Percentiles rank a stretch among this genome's conserved stretches.
These are phyloP conservation scores for Botrylloides violaceus DNA, from an alignment of 23 tunicate species.

Conservation along the genomic window DNA sequence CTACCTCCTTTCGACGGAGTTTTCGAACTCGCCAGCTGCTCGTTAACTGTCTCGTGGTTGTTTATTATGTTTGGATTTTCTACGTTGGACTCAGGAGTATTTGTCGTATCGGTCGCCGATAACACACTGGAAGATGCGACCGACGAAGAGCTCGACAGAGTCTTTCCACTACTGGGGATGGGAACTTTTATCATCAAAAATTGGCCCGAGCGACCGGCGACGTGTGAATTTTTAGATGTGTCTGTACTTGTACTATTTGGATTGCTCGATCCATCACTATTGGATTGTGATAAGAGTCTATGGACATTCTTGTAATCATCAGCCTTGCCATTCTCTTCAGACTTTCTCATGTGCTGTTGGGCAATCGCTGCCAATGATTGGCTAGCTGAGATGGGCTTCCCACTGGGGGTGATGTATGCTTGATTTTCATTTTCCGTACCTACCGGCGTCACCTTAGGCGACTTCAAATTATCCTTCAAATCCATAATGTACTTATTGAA, in stretches of 20 bases:
- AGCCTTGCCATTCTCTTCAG: not conserved
- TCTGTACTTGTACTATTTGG: not conserved
- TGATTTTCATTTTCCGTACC: not conserved
- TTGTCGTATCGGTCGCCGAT: not conserved
- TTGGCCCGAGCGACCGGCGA: slow-evolving; percentile 12
- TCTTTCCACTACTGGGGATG: not conserved
- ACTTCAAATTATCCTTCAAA: slow-evolving; percentile 39
- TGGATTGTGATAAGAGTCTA: too few species aligned
- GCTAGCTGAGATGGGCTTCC: not conserved
- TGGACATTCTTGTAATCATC: not conserved
- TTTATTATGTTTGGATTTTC: not conserved
- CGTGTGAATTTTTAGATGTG: not conserved
- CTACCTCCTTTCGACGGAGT: not conserved
- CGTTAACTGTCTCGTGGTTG: not conserved
- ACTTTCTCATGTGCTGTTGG: not conserved
- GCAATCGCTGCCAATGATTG: not conserved
- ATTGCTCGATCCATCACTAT: not conserved
- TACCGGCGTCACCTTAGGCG: not conserved
- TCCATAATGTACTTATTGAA: slow-evolving; percentile 57
- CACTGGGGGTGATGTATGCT: not conserved
- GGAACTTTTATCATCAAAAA: slow-evolving; percentile 5
- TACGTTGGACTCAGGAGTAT: not conserved
- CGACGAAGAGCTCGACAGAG: not conserved
- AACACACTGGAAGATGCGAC: not conserved
- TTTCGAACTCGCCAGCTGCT: not conserved